These are phyloP conservation scores for Lutjanus argentimaculatus DNA, from an alignment of 2,797 vertebrate genomes.

Conservation along the genomic window DNA sequence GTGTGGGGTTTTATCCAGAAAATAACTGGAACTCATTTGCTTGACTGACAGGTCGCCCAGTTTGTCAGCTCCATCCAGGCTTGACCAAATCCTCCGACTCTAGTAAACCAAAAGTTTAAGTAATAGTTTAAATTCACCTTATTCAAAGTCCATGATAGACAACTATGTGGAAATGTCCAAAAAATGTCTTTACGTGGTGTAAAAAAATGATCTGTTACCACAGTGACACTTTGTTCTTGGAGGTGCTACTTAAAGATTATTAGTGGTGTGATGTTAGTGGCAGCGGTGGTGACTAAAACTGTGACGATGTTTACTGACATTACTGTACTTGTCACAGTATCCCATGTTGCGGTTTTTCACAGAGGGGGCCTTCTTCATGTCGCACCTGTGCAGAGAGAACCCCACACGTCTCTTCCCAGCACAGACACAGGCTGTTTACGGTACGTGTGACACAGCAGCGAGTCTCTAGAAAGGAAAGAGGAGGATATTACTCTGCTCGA, in stretches of 20 bases:
- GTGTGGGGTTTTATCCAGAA: background rate
- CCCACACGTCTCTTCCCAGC: constrained; percentile 57
- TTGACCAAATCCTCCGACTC: no score
- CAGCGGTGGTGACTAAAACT: constrained; percentile 44
- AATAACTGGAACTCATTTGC: background rate
- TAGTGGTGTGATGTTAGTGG: background rate
- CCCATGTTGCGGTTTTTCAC: constrained; percentile 53
- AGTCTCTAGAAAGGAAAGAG: constrained; percentile 62
- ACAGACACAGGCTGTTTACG: constrained; percentile 55
- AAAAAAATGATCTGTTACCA: background rate
- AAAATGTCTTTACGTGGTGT: no score
- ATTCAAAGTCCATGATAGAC: background rate
- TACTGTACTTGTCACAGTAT: constrained; percentile 23
- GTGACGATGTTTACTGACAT: constrained; percentile 56
- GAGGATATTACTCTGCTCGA: constrained; percentile 26
- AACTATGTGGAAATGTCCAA: background rate
- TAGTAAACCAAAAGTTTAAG: no score
- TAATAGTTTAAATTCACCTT: background rate
- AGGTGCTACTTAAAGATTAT: background rate
- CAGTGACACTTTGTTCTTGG: background rate
- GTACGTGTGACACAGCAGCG: constrained; percentile 71
- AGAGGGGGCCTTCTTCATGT: constrained; percentile 47
- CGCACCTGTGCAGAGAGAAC: constrained; percentile 52
- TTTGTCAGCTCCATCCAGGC: no score
- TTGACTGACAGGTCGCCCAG: background rate